A percentile compares a stretch with the other conserved stretches of the same genome.
phyloP scores from a whole-genome alignment of 2,113 vertebrate species.

The Trogon surrucura region DNA sequence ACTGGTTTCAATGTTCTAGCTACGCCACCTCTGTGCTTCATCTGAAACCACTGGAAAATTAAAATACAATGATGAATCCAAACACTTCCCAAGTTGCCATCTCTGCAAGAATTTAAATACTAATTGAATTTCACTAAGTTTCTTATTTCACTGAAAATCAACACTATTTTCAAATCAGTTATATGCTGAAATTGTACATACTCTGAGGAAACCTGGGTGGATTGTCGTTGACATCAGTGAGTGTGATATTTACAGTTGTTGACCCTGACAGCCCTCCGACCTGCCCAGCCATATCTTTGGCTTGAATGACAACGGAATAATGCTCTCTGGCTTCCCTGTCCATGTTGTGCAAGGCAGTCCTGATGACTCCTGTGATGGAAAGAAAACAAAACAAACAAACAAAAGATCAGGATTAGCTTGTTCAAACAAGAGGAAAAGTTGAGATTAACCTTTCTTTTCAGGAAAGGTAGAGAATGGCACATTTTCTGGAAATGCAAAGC shows the following conservation, averaged over 20 bases:
- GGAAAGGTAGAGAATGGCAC: neutral
- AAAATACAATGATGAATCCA: neutral
- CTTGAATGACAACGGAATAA: constrained; percentile 97
- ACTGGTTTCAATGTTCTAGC: neutral
- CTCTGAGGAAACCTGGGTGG: constrained; percentile 94
- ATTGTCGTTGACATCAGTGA: constrained; percentile 98
- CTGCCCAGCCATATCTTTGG: constrained; percentile 99
- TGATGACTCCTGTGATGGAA: constrained; percentile 88
- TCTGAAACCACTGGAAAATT: neutral
- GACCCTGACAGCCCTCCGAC: constrained; percentile 96
- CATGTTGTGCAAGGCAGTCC: constrained; percentile 96
- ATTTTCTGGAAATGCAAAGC: neutral
- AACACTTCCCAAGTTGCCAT: neutral
- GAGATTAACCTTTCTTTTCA: neutral
- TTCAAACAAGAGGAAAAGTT: neutral
- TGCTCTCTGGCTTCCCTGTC: constrained; percentile 97
- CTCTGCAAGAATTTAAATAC: neutral
- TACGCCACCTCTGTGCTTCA: neutral
- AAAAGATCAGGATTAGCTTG: neutral
- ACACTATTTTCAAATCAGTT: neutral
- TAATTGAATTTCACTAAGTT: neutral
- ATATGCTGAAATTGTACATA: constrained; percentile 76
- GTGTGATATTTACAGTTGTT: constrained; percentile 95
- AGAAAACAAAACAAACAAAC: constrained; percentile 3
- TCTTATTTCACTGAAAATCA: constrained; percentile 7